Evolutionary conservation across 2,888 invertebrate species (phyloP).

Genomic region (Netelia melanura): DNA sequence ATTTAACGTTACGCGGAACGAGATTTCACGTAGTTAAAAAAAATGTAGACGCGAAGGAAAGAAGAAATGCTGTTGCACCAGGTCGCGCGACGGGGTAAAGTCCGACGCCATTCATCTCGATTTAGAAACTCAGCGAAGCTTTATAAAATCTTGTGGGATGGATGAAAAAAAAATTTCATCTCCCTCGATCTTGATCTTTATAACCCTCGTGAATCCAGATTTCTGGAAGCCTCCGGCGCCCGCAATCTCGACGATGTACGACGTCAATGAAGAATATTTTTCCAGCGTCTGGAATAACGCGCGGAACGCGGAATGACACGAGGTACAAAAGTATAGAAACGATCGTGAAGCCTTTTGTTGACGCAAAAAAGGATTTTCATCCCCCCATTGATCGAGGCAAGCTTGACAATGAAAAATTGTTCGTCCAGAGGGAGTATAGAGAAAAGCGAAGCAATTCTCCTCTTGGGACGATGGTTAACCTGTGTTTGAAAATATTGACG

Average conservation of each 20-base stretch:
- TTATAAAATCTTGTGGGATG: conserved; percentile 68
- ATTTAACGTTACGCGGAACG: conserved; percentile 71
- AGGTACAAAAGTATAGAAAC: conserved; percentile 58
- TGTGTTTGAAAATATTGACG: conserved; percentile 80
- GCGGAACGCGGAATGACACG: conserved; percentile 71
- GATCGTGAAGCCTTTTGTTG: conserved; percentile 72
- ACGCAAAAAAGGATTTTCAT: conserved; percentile 73
- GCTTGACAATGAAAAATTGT: conserved; percentile 50
- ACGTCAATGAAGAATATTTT: conserved; percentile 69
- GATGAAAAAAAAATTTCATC: conserved; percentile 44
- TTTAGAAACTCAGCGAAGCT: conserved; percentile 74
- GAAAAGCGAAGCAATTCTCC: conserved; percentile 15
- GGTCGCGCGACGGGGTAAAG: conserved; percentile 63
- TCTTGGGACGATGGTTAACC: conserved; percentile 65
- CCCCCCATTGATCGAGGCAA: conserved; percentile 54
- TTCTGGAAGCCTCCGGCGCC: conserved; percentile 66
- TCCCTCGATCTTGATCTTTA: conserved; percentile 72
- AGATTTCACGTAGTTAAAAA: conserved; percentile 46
- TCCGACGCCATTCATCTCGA: conserved; percentile 71
- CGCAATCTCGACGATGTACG: conserved; percentile 20
- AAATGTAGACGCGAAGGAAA: conserved; percentile 17
- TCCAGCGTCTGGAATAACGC: conserved; percentile 38
- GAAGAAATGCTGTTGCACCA: conserved; percentile 62
- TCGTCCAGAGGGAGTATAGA: conserved; percentile 66
- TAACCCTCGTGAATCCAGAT: conserved; percentile 74